Base-by-base conservation (phyloP, 2,888 invertebrate species). In the Microctonus brassicae region DNA sequence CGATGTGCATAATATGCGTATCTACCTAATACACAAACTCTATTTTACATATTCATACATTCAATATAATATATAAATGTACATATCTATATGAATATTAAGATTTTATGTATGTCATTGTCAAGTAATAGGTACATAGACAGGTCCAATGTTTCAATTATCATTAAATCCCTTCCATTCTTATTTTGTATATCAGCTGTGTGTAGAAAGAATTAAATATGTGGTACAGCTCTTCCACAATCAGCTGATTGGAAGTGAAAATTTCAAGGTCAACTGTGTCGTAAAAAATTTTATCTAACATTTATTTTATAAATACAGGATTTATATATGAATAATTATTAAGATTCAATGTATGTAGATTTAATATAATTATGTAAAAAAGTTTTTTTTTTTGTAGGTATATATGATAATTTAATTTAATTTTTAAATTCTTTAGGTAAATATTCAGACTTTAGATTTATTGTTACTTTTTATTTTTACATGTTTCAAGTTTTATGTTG, bases 1-100 rank as follows among this genome's bases (percentile, higher is more conserved):
- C 69, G 73, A 73, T 75, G 72, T 68, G 55, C 68, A 34, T 52
- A 24, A 52, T 33, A 42, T 67, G 24, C 39, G 17, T 10, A 58
- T 22, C 26, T 57, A n/a, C 26, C 67, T 39, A 10, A 26, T 58
- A 42, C 42, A 58, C 58, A 20, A 20, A 47, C n/a, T 47, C 47
- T n/a, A n/a, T 36, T 47, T 20, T 47, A 39, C 47, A 47, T 17
- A 47, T 47, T 47, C 17, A 20, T 17, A 47, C 17, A 47, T 47
- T 7, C 17, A 17, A 57, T 13, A 5, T 26, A 22, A 57, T 57
- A 26, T 11, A 47, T 47, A 17, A 5, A 6, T 20, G 47, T 47
- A 4, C 17, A n/a, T 17, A 47, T 47, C 0, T 7, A n/a, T 47
- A 6, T 47, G 47, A 17, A 58, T 29, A 29, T 29, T n/a, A n/a